Evolutionary conservation across 2,113 vertebrate genomes (phyloP).

Genomic region (Acanthisitta chloris): DNA sequence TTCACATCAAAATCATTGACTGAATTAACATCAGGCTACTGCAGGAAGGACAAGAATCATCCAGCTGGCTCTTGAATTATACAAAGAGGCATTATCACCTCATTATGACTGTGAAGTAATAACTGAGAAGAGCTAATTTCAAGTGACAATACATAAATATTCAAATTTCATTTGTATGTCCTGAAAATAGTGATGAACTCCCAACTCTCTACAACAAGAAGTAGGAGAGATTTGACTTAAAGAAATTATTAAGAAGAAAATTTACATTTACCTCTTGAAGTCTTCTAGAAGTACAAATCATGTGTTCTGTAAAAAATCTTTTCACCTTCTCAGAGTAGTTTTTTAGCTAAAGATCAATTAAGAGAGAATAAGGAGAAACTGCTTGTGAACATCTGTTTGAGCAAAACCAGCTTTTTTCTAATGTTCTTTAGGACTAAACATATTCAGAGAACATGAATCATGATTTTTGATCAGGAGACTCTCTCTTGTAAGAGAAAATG

Average conservation of each 20-base stretch:
- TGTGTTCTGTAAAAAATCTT: not conserved
- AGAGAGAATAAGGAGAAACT: not conserved
- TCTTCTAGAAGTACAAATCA: not conserved
- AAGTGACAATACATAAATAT: constrained; percentile 34
- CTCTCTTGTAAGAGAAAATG: not conserved
- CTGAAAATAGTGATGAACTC: not conserved
- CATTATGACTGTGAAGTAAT: constrained; percentile 38
- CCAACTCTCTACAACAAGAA: too few relatives aligned
- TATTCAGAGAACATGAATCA: not conserved
- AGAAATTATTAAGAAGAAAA: not conserved
- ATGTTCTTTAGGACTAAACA: not conserved
- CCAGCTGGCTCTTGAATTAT: constrained; percentile 49
- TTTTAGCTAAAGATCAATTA: not conserved
- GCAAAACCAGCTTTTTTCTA: not conserved
- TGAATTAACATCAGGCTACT: constrained; percentile 35
- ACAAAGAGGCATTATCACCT: constrained; percentile 48
- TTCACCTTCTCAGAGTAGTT: not conserved
- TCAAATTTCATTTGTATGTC: not conserved
- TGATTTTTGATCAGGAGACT: not conserved
- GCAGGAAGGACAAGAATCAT: constrained; percentile 22
- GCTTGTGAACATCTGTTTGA: not conserved
- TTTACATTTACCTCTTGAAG: not conserved
- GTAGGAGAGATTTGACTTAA: not conserved
- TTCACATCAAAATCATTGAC: not conserved
- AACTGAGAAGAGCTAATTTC: constrained; percentile 34